phyloP scores from a whole-genome alignment of 2,797 vertebrate genomes.

The Danio albolineatus region DNA sequence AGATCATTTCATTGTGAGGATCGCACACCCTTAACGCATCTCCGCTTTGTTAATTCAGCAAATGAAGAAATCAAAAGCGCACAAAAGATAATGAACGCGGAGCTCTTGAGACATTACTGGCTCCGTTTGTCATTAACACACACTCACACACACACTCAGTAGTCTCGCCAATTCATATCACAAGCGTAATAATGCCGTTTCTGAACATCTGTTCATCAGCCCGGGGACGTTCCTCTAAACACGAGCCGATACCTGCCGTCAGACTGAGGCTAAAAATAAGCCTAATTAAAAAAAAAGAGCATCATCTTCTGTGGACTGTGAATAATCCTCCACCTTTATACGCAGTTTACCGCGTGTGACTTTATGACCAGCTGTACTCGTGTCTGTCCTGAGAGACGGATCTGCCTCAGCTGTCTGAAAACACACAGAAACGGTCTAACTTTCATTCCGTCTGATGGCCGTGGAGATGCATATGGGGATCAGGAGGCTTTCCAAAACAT shows the following conservation, averaged over 20 bases:
- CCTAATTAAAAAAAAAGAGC: constrained; percentile 47
- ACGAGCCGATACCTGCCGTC: constrained; percentile 37
- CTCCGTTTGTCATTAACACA: neutral
- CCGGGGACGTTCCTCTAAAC: constrained; percentile 4
- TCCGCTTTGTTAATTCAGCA: neutral
- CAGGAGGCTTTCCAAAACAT: neutral
- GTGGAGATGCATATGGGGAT: constrained; percentile 8
- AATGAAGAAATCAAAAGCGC: constrained; percentile 12
- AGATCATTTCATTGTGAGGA: no score
- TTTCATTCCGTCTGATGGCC: constrained; percentile 27
- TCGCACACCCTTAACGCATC: neutral
- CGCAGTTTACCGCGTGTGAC: constrained; percentile 40
- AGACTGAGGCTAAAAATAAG: constrained; percentile 49
- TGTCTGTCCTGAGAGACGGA: constrained; percentile 8
- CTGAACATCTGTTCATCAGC: constrained; percentile 47
- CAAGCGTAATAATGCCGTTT: constrained; percentile 40
- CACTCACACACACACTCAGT: neutral
- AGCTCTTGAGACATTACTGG: neutral
- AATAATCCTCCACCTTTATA: constrained; percentile 42
- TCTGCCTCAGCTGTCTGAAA: constrained; percentile 33
- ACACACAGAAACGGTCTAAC: constrained; percentile 12
- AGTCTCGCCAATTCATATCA: neutral
- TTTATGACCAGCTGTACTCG: constrained; percentile 18
- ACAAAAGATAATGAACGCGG: neutral
- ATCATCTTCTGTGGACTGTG: constrained; percentile 26